Evolutionary conservation across 2,797 vertebrate species (phyloP).

Genomic region (Arnoldichthys spilopterus): DNA sequence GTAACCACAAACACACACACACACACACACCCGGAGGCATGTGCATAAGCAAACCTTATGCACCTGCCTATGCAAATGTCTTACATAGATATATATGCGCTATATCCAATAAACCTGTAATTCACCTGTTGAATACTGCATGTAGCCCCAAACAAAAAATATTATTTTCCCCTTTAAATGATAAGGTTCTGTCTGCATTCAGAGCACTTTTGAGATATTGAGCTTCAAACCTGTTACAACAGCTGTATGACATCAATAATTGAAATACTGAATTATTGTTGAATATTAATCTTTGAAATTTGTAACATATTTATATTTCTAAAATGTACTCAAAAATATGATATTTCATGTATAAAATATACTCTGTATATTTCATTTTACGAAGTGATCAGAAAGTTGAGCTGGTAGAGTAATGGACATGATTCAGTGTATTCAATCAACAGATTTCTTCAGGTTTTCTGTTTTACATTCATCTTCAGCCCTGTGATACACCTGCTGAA

Average conservation of each 20-base stretch:
- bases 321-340: no score
- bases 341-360: no score
- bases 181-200: no score
- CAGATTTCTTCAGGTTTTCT: not conserved
- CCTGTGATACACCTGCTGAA: slow-evolving; percentile 7
- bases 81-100: not conserved
- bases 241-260: not conserved
- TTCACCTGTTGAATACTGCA: slow-evolving; percentile 16
- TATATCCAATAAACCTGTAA: not conserved
- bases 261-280: no score
- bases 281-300: no score
- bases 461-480: no score
- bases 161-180: no score
- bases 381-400: no score
- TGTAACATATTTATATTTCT: no score
- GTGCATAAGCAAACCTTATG: not conserved
- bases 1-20: slow-evolving; percentile 28
- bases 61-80: slow-evolving; percentile 36
- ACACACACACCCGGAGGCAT: slow-evolving; percentile 12
- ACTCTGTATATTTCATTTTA: no score
- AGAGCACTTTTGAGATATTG: no score
- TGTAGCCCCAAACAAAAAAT: not conserved
- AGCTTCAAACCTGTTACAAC: no score
- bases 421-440: not conserved
- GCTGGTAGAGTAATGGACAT: not conserved